Conservation (phyloP, 2,888 invertebrate genomes). For the Eilema caniola region DNA sequence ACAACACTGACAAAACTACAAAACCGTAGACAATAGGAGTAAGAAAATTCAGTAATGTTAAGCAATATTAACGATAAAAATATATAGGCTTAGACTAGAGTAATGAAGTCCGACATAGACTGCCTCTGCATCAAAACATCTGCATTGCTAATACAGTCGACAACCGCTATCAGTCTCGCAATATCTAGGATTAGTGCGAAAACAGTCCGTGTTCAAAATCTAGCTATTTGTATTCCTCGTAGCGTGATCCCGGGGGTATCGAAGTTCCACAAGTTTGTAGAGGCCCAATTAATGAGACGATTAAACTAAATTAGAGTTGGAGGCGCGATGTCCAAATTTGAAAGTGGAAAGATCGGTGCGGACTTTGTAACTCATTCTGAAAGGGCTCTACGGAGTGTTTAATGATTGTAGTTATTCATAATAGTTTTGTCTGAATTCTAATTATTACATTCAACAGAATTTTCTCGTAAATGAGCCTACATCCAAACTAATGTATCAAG, state of each 20-base stretch:
- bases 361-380: conserved; percentile 19
- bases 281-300: conserved; percentile 81
- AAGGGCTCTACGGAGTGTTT: background rate
- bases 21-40: too few species aligned
- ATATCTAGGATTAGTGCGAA: conserved; percentile 51
- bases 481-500: too few species aligned
- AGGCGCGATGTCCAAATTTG: conserved; percentile 72
- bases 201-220: conserved; percentile 58
- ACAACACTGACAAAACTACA: too few species aligned
- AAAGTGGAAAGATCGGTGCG: conserved; percentile 47
- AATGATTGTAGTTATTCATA: background rate
- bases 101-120: background rate
- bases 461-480: too few species aligned
- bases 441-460: too few species aligned
- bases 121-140: conserved; percentile 31
- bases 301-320: conserved; percentile 79
- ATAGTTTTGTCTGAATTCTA: background rate
- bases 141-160: conserved; percentile 41
- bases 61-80: background rate
- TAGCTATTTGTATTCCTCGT: conserved; percentile 71
- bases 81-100: conserved; percentile 3
- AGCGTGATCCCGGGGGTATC: conserved; percentile 66
- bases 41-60: too few species aligned
- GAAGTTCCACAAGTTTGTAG: conserved; percentile 71
- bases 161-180: conserved; percentile 38